Evolutionary conservation across 2,113 vertebrate genomes (phyloP), one percentile per base, ranked within the genome.

Genomic region (Cephalopholis sonnerati): DNA sequence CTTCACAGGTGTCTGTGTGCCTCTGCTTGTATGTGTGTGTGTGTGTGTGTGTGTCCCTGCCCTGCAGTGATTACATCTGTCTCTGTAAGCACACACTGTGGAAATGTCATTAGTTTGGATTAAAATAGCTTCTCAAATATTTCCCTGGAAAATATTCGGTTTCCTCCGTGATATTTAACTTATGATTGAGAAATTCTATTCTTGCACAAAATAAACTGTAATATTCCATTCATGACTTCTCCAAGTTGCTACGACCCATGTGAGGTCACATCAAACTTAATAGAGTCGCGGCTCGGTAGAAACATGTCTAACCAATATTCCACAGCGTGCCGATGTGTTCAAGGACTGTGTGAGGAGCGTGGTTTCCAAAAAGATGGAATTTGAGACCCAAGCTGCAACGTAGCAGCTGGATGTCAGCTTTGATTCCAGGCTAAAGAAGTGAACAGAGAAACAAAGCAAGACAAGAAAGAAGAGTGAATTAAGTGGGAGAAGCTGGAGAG

Each of bases 331-430:
- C 46, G 44, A 74, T 75, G 55, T 44, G n/a, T 68, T 64, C 59
- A 53, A 66, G 25, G 67, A 68, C 65, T 27, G 48, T 22, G 10
- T 57, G 50, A 63, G 50, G 55, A 82, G 67, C 54, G 41, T 20
- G 29, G 41, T 44, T 36, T 50, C 54, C 46, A 54, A 36, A 41
- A 54, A 79, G 69, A 79, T 36, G 48, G 54, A 68, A 27, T 36
- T n/a, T 51, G 50, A 70, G 50, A 54, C 44, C 13, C 2, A 25
- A 54, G 63, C 46, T 48, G 57, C 64, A 79, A 22, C n/a, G 11
- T 29, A 13, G 77, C 57, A 75, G 83, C 76, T 27, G 50, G 63
- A 36, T 76, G 82, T 77, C 27, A 20, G 62, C 69, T 88, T 72
- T 79, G 66, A 82, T 81, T 70, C 65, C 2, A 6, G 1, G 46